Evolutionary conservation across 92 coral and sea anemone genomes (phyloP), one percentile per base, ranked within the genome.

Genomic region (Hydrozoanthus gracilis): DNA sequence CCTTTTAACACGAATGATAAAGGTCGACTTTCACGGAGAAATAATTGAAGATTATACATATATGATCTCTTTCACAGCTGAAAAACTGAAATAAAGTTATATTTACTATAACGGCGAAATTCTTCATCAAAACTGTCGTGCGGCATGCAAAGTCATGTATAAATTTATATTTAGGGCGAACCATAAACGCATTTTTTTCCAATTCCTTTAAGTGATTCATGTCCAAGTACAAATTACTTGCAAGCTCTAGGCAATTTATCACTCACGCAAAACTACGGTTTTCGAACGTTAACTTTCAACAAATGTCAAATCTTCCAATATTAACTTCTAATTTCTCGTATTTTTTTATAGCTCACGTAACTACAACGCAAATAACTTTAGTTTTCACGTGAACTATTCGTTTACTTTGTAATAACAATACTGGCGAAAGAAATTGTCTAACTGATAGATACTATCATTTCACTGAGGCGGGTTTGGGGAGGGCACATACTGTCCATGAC

Each of bases 61-160:
- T 35, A 27, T 68, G n/a, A 58, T 76, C 65, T 76, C 39, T 39
- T 76, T 76, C 66, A 72, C 77, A 45, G 77, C 14, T 46, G 77
- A 72, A 46, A 72, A 76, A 13, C 17, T 54, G 27, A 20, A 47
- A 20, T 58, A 76, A 54, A 17, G 17, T 27, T 76, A 46, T 54
- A 54, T 54, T 54, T 51, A 54, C 82, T 76, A 72, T 52, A 35
- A 52, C 27, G 12, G 45, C 7, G 16, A 48, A 18, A 51, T 50
- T 12, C 13, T 76, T 76, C 58, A 54, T 20, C n/a, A 54, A 51
- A 51, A 13, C 10, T 14, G 39, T 7, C 10, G 73, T 7, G 73
- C 48, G 15, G 39, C 39, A 68, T 68, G 47, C 44, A 35, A 12
- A 68, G 45, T 68, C 48, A 17, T 7, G 39, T 27, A 27, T 27